These are phyloP conservation scores for Tetramorium bicarinatum DNA, from an alignment of 2,888 invertebrate species.

Conservation along the genomic window DNA sequence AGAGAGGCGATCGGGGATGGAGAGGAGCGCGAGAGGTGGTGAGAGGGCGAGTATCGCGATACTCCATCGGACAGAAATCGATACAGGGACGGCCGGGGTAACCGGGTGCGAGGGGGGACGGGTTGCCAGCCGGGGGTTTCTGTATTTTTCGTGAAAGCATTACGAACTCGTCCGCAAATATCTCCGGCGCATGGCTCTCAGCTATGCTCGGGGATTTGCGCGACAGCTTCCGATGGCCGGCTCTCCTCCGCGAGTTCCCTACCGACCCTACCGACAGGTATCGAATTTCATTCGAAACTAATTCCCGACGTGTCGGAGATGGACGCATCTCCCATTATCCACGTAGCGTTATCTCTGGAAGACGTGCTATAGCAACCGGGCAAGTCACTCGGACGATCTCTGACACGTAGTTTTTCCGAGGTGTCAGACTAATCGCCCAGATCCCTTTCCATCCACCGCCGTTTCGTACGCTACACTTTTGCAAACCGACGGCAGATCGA, in stretches of 20 bases:
- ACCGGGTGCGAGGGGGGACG: constrained; percentile 57
- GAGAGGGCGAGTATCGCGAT: constrained; percentile 72
- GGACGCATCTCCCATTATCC: constrained; percentile 60
- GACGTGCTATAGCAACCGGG: not conserved
- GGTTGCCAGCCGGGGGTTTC: constrained; percentile 63
- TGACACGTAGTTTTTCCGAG: not conserved
- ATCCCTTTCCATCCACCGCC: not conserved
- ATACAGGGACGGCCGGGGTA: constrained; percentile 79
- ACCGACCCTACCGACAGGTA: not conserved
- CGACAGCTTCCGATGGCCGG: constrained; percentile 41
- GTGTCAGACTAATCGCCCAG: not conserved
- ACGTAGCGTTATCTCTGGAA: not conserved
- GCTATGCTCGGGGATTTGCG: constrained; percentile 57
- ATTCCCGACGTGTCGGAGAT: constrained; percentile 53
- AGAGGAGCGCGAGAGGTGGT: constrained; percentile 49
- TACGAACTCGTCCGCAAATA: constrained; percentile 77
- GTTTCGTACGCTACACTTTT: not conserved
- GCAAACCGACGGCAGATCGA: not conserved
- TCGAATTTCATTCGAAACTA: constrained; percentile 46
- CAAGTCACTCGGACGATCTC: not conserved
- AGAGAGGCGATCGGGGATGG: constrained; percentile 45
- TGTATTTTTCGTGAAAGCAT: constrained; percentile 83
- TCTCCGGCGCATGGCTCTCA: constrained; percentile 68
- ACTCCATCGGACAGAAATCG: constrained; percentile 80
- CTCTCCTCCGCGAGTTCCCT: not conserved